Evolutionary conservation across 2,797 vertebrate genomes (phyloP).

Genomic region (Pipistrellus pipistrellus): DNA sequence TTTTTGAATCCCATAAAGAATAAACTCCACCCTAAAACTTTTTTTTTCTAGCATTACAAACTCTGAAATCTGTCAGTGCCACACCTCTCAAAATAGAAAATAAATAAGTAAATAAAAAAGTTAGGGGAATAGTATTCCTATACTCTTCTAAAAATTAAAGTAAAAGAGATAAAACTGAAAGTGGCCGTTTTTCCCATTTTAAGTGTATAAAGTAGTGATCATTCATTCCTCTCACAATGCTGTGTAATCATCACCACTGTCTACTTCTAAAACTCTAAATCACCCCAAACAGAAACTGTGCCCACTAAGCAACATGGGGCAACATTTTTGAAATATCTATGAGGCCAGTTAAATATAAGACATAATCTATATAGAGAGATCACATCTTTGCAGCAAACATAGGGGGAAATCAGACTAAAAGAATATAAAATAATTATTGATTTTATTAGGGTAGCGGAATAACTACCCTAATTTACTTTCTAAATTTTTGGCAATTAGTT

Average conservation of each 20-base stretch:
- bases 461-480: not conserved
- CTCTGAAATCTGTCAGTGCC: not conserved
- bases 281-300: not conserved
- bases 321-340: slow-evolving; percentile 19
- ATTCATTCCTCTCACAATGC: not conserved
- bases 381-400: not conserved
- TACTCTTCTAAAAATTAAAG: not conserved
- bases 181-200: not conserved
- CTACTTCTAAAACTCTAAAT: slow-evolving; percentile 2
- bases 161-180: not conserved
- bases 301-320: not conserved
- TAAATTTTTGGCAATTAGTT: not conserved
- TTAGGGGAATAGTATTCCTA: not conserved
- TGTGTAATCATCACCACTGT: not conserved
- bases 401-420: not conserved
- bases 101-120: not conserved
- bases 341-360: not conserved
- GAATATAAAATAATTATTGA: not conserved
- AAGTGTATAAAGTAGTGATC: not conserved
- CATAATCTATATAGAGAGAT: slow-evolving; percentile 1
- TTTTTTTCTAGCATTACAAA: not conserved
- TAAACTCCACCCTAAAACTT: not conserved
- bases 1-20: not conserved
- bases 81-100: not conserved
- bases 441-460: not conserved